Evolutionary conservation across 2,888 invertebrate genomes (phyloP).

Genomic region (Archips xylosteana): DNA sequence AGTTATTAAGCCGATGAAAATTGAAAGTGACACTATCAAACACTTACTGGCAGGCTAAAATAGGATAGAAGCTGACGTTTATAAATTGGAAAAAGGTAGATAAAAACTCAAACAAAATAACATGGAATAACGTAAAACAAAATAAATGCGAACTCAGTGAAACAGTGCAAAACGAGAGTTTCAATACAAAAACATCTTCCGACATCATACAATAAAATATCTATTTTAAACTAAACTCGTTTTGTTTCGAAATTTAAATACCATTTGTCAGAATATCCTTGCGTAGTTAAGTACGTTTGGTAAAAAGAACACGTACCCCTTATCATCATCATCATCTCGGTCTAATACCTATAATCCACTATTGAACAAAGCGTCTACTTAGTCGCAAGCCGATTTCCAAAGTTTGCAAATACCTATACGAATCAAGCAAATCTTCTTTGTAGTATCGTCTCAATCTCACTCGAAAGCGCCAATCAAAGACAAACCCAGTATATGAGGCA

Average conservation of each 20-base stretch:
- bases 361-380: too few species aligned
- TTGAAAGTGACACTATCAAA: slow-evolving; percentile 27
- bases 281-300: too few species aligned
- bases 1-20: slow-evolving; percentile 32
- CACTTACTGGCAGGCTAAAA: slow-evolving; percentile 26
- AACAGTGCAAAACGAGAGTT: neutral
- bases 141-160: neutral
- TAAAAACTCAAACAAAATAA: neutral
- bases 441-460: slow-evolving; percentile 10
- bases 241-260: too few species aligned
- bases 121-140: neutral
- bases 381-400: too few species aligned
- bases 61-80: neutral
- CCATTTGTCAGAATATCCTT: too few species aligned
- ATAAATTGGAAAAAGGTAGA: neutral
- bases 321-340: too few species aligned
- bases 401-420: neutral
- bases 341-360: too few species aligned
- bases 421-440: neutral
- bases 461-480: slow-evolving; percentile 24
- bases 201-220: too few species aligned
- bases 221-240: too few species aligned
- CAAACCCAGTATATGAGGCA: slow-evolving; percentile 20
- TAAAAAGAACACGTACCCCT: neutral
- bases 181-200: too few species aligned